phyloP scores from a whole-genome alignment of 2,888 invertebrate genomes.

The Podotricha telesiphe region DNA sequence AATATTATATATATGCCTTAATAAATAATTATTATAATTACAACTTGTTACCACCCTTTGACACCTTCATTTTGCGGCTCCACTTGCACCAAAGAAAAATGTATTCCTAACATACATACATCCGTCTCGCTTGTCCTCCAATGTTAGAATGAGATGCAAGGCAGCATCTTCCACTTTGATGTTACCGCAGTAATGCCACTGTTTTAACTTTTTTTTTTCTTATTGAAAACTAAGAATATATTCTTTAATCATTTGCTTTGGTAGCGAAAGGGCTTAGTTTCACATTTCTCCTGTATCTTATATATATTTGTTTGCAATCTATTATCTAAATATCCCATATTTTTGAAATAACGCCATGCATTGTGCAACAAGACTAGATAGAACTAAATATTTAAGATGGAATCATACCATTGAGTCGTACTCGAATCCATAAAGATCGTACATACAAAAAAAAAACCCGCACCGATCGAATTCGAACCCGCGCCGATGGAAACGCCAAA shows the following conservation, averaged over 20 bases:
- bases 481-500: no score
- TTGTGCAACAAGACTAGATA: no score
- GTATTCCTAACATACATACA: slow-evolving; percentile 49
- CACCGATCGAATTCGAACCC: no score
- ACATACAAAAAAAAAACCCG: no score
- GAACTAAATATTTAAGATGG: no score
- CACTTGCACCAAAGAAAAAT: slow-evolving; percentile 49
- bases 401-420: no score
- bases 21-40: slow-evolving; percentile 1
- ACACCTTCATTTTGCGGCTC: slow-evolving; percentile 54
- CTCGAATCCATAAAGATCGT: no score
- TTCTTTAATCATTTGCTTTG: slow-evolving; percentile 64
- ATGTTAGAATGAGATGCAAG: slow-evolving; percentile 55
- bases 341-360: no score
- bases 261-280: slow-evolving; percentile 54
- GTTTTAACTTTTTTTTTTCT: slow-evolving; percentile 70
- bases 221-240: slow-evolving; percentile 78
- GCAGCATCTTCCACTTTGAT: slow-evolving; percentile 72
- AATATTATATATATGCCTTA: neutral
- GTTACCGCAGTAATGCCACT: slow-evolving; percentile 75
- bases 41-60: slow-evolving; percentile 30
- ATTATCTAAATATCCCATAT: no score
- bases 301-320: no score
- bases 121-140: slow-evolving; percentile 45
- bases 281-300: no score